phyloP scores from a whole-genome alignment of 1,140 invertebrate genomes.

The Spodoptera litura region DNA sequence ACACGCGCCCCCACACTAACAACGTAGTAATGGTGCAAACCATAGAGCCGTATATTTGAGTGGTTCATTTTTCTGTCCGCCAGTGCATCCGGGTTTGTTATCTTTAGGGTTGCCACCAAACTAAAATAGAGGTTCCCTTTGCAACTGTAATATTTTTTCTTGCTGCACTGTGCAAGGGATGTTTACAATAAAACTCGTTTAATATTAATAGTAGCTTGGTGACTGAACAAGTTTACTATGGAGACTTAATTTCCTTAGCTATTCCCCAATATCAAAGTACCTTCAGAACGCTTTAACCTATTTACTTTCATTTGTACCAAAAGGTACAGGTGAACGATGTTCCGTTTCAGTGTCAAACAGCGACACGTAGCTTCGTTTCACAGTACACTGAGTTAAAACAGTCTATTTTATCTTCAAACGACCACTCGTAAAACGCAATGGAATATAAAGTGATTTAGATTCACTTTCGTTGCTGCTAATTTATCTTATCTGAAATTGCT shows the following conservation, averaged over 20 bases:
- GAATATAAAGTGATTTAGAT: conserved; percentile 20
- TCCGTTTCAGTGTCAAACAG: too few species aligned
- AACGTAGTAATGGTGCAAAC: conserved; percentile 15
- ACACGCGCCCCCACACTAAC: not conserved
- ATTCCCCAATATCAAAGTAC: not conserved
- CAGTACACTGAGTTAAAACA: not conserved
- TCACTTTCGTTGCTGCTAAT: not conserved
- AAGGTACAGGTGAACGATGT: not conserved
- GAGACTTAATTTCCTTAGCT: too few species aligned
- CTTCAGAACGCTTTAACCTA: not conserved
- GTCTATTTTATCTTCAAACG: not conserved
- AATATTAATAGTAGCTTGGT: too few species aligned
- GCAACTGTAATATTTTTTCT: too few species aligned
- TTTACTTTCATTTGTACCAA: not conserved
- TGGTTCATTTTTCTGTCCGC: conserved; percentile 43
- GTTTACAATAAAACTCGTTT: too few species aligned
- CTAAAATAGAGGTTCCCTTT: not conserved
- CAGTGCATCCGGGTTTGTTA: conserved; percentile 30
- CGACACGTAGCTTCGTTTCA: not conserved
- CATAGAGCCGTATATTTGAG: conserved; percentile 24
- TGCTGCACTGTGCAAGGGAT: not conserved
- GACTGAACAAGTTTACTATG: not conserved
- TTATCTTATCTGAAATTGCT: not conserved
- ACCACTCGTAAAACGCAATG: conserved; percentile 22
- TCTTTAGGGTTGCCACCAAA: conserved; percentile 3